These are phyloP conservation scores for Rhopalosiphum maidis DNA, from an alignment of 1,140 invertebrate genomes.

Conservation along the genomic window DNA sequence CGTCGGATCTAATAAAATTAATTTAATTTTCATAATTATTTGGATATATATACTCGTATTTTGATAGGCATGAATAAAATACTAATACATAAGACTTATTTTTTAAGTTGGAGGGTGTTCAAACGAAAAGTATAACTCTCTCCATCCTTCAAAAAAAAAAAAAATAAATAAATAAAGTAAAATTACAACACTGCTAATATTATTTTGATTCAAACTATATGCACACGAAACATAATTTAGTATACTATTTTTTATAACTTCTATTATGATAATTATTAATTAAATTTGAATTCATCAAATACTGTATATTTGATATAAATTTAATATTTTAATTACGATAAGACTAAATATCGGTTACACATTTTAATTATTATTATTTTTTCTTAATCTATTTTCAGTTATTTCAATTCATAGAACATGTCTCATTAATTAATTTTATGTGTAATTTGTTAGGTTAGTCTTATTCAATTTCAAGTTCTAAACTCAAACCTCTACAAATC, in stretches of 20 bases:
- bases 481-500: conserved; percentile 29
- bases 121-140: no score
- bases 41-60: no score
- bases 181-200: neutral
- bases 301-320: neutral
- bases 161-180: no score
- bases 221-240: neutral
- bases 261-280: neutral
- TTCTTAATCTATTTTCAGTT: neutral
- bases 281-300: neutral
- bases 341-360: neutral
- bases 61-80: no score
- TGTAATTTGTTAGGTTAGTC: neutral
- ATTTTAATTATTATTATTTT: neutral
- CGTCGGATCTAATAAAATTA: no score
- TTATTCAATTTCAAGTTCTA: neutral
- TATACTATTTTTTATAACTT: neutral
- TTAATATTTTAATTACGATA: neutral
- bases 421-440: neutral
- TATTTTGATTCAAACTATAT: neutral
- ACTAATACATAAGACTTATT: no score
- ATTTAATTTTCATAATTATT: no score
- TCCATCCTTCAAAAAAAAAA: no score
- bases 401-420: neutral
- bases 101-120: no score